Conservation (phyloP, 2,113 vertebrate genomes). For the Clarias magur region DNA sequence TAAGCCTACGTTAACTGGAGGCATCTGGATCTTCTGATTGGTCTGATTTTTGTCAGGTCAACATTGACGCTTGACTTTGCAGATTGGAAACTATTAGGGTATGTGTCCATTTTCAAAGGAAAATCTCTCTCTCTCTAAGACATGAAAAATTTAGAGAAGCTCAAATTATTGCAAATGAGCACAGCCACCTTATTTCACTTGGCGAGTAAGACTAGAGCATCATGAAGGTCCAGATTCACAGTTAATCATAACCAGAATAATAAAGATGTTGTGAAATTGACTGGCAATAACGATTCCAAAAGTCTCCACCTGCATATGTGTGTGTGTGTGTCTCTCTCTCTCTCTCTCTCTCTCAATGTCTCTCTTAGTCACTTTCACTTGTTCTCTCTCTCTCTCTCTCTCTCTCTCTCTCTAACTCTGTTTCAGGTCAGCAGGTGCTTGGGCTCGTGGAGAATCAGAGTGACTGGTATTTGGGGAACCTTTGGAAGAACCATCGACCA, state of each 20-base stretch:
- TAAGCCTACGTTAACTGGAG: background rate
- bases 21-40: background rate
- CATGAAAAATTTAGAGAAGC: background rate
- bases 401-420: conserved; percentile 15
- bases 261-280: background rate
- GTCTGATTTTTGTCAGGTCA: background rate
- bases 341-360: background rate
- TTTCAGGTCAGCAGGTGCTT: conserved; percentile 92
- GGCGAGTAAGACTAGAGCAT: background rate
- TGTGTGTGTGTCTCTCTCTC: conserved; percentile 45
- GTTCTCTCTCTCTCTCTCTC: background rate
- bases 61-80: background rate
- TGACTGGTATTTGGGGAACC: conserved; percentile 97
- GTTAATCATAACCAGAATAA: background rate
- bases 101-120: background rate
- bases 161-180: background rate
- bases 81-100: background rate
- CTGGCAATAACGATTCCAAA: background rate
- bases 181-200: background rate
- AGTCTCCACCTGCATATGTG: background rate
- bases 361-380: background rate
- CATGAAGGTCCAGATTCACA: background rate
- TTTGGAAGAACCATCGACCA: conserved; percentile 98
- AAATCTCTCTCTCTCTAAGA: background rate
- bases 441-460: conserved; percentile 98